Percentiles rank a stretch among this genome's conserved stretches.
These are phyloP conservation scores for Thymelicus sylvestris DNA, from an alignment of 2,888 invertebrate species.

Conservation along the genomic window DNA sequence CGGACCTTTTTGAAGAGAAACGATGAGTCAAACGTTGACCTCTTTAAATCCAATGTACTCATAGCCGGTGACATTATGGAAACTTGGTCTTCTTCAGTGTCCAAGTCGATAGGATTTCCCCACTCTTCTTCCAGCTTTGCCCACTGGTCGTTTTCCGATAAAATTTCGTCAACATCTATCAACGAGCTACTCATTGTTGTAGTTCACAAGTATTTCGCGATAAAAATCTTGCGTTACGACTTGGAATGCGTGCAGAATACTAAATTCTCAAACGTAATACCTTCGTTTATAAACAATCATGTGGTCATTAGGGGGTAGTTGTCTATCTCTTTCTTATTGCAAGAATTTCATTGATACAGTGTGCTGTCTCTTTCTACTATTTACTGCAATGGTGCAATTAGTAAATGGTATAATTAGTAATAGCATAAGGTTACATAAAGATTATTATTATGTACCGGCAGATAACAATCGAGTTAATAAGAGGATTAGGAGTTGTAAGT, in stretches of 20 bases:
- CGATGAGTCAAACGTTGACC: slow-evolving; percentile 72
- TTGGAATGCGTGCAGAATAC: neutral
- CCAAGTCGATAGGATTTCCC: slow-evolving; percentile 71
- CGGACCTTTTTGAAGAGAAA: slow-evolving; percentile 66
- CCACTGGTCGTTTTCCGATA: slow-evolving; percentile 73
- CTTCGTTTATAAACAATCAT: neutral
- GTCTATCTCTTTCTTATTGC: neutral
- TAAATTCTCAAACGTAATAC: neutral
- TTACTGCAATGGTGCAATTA: neutral
- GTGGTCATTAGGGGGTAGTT: neutral
- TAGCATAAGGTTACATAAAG: too few species aligned
- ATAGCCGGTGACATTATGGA: slow-evolving; percentile 56
- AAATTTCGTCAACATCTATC: slow-evolving; percentile 64
- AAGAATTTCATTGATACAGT: neutral
- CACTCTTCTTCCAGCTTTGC: slow-evolving; percentile 69
- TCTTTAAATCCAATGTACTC: slow-evolving; percentile 64
- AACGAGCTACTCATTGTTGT: slow-evolving; percentile 49
- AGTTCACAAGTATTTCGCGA: neutral
- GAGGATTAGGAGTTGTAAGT: neutral
- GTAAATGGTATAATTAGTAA: neutral
- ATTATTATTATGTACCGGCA: too few species aligned
- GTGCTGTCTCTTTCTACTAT: neutral
- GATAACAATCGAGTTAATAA: neutral
- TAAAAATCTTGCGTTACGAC: neutral
- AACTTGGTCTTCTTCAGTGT: slow-evolving; percentile 64